Evolutionary conservation across 2,888 invertebrate species (phyloP), one percentile per base, ranked within the genome.

Genomic region (Lochmaea crataegi): DNA sequence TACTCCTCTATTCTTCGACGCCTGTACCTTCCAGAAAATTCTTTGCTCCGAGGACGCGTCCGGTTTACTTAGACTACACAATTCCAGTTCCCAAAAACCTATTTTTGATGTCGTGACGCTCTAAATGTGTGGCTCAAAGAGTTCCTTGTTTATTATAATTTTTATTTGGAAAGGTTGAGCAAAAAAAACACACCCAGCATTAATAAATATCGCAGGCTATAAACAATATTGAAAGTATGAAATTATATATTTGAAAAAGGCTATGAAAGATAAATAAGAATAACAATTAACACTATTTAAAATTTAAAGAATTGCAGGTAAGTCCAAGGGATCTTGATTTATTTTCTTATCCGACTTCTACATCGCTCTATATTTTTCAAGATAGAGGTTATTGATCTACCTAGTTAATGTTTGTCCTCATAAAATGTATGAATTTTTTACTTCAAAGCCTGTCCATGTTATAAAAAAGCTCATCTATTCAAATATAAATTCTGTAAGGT

Each of bases 31-130:
- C 83, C 80, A 83, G 86, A 86, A 86, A 86, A 86, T 86, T 86
- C 86, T 86, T 86, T 86, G 86, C 84, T 86, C 86, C 85, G 82
- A 81, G 84, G 82, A 83, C 84, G 84, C 83, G 84, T 84, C 83
- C 80, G 81, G 78, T 76, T 70, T 64, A 56, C 53, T 65, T 73
- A 77, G 74, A 78, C 78, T 81, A 77, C 80, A 80, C 79, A 78
- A 77, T 77, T 77, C 79, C 76, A 76, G 72, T 77, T 78, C 79
- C 80, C 76, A 75, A 76, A 73, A 77, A 82, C 84, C 82, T 77
- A 71, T 68, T 32, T 80, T 85, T 80, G 83, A 84, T 86, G 86
- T 86, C 85, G 85, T 86, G 83, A 83, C 81, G 85, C 85, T 70
- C 56, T 82, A 80, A 80, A 81, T 86, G 83, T 86, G 83, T 86